These are phyloP conservation scores for Cathartes aura DNA, from an alignment of 2,113 vertebrate genomes.

Conservation along the genomic window DNA sequence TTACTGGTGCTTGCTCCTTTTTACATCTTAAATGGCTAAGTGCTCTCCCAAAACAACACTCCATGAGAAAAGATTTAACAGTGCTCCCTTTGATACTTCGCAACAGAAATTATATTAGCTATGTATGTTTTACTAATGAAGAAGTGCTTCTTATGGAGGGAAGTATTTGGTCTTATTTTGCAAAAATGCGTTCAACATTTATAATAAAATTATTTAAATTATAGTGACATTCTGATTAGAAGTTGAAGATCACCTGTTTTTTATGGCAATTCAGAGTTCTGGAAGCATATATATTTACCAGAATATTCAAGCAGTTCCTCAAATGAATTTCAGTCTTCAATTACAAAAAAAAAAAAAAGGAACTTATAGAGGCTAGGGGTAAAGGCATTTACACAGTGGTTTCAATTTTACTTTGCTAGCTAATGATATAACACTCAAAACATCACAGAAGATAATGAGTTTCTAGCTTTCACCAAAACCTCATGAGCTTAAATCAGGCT, in stretches of 20 bases:
- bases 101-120: neutral
- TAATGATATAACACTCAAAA: neutral
- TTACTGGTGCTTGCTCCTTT: neutral
- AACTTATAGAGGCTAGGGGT: neutral
- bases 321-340: conserved; percentile 37
- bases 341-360: neutral
- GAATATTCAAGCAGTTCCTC: conserved; percentile 36
- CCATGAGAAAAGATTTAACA: neutral
- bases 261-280: neutral
- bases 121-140: neutral
- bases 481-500: conserved; percentile 26
- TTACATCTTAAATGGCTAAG: neutral
- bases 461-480: conserved; percentile 50
- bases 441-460: conserved; percentile 35
- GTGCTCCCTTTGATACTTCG: neutral
- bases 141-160: neutral
- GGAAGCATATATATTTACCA: neutral
- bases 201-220: conserved; percentile 10
- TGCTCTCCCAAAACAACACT: neutral
- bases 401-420: conserved; percentile 42
- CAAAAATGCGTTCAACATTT: neutral
- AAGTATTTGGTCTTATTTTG: conserved; percentile 19
- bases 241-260: neutral
- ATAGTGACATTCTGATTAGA: neutral
- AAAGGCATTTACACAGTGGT: neutral